Evolutionary conservation across 2,797 vertebrate species (phyloP).

Genomic region (Corythornis leucogaster): DNA sequence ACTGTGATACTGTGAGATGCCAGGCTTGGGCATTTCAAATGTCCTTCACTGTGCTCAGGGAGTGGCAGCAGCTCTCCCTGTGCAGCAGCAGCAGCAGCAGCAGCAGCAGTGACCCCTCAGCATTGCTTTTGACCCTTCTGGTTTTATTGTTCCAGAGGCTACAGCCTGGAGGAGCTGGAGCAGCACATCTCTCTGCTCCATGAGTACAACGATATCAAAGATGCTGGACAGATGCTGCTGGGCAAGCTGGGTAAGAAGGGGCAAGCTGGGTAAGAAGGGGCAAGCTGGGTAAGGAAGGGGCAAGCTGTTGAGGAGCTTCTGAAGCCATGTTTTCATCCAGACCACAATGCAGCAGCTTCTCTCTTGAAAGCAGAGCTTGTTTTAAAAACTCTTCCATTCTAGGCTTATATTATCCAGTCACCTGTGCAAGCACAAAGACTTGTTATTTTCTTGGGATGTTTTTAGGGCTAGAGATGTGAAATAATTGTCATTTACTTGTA

Average conservation of each 20-base stretch:
- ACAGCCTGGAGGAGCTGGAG: constrained; percentile 86
- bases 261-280: constrained; percentile 85
- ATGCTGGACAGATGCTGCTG: constrained; percentile 90
- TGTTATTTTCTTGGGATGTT: neutral
- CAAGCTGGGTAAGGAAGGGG: no score
- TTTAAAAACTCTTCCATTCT: neutral
- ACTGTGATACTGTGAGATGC: neutral
- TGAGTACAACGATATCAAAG: constrained; percentile 96
- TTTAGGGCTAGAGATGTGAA: neutral
- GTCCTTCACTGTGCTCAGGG: no score
- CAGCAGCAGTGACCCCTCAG: neutral
- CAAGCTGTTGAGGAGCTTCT: neutral
- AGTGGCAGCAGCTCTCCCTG: rapidly evolving
- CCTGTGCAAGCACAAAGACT: neutral
- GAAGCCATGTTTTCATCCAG: neutral
- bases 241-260: constrained; percentile 91
- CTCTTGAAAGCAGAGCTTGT: neutral
- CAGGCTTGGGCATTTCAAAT: neutral
- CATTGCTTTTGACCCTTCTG: neutral
- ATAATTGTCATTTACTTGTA: neutral
- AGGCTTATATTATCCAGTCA: neutral
- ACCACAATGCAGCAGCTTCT: neutral
- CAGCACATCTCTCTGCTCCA: constrained; percentile 90
- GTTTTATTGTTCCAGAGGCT: constrained; percentile 81
- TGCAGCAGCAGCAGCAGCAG: neutral